phyloP scores from a whole-genome alignment of 1,140 invertebrate species.

The Bombus terrestris region DNA sequence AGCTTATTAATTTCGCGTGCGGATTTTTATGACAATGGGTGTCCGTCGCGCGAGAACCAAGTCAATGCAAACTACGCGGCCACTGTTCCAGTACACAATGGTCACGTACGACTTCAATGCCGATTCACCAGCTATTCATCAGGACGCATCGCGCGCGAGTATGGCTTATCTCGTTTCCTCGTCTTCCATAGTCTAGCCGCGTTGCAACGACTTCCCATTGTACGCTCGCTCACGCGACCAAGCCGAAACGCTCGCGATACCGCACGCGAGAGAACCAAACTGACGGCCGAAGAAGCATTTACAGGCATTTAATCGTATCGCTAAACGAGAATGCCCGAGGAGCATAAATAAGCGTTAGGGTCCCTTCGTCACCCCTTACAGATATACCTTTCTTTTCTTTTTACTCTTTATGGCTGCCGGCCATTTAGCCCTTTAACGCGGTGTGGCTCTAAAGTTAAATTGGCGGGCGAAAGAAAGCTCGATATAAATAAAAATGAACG shows the following conservation, averaged over 20 bases:
- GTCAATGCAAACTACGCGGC: slow-evolving; percentile 30
- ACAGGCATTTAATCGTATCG: slow-evolving; percentile 42
- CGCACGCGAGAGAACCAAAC: slow-evolving; percentile 23
- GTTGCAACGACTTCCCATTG: slow-evolving; percentile 29
- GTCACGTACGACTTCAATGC: slow-evolving; percentile 54
- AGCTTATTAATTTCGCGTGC: slow-evolving; percentile 45
- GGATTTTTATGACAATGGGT: slow-evolving; percentile 37
- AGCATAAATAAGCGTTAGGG: slow-evolving; percentile 30
- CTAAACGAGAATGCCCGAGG: slow-evolving; percentile 5
- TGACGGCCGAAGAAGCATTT: slow-evolving; percentile 35
- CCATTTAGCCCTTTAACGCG: neutral
- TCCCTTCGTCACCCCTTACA: neutral
- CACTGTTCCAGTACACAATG: slow-evolving; percentile 33
- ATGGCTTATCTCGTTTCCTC: slow-evolving; percentile 49
- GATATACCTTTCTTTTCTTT: neutral
- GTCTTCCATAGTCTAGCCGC: neutral
- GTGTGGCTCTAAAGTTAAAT: neutral
- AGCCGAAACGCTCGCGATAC: slow-evolving; percentile 31
- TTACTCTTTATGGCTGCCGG: neutral
- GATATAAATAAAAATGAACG: too few species aligned
- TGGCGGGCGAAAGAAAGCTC: neutral
- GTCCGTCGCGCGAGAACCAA: slow-evolving; percentile 7
- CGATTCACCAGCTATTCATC: slow-evolving; percentile 50
- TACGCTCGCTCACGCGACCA: slow-evolving; percentile 30
- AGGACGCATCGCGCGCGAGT: slow-evolving; percentile 29